Conservation (phyloP, 1,140 invertebrate species). For the Forficula auricularia region DNA sequence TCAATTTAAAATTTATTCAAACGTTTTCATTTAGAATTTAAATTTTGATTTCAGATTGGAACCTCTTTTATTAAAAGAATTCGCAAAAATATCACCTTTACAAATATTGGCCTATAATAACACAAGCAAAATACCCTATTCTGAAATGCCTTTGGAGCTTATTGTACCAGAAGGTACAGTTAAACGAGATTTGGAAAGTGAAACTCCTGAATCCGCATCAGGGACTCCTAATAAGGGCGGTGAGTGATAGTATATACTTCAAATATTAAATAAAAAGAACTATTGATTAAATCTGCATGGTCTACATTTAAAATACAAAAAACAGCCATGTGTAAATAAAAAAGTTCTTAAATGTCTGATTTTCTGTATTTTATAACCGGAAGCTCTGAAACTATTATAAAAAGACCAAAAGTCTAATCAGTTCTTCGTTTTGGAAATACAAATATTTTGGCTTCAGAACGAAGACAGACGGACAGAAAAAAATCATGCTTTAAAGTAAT, state of each 20-base stretch:
- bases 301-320: not conserved
- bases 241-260: not conserved
- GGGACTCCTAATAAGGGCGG: constrained; percentile 15
- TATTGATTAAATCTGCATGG: not conserved
- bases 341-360: too few species aligned
- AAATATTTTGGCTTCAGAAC: too few species aligned
- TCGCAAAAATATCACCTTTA: constrained; percentile 45
- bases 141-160: constrained; percentile 25
- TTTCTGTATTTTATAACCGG: too few species aligned
- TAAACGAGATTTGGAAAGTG: not conserved
- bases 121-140: constrained; percentile 29
- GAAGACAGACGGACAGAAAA: too few species aligned
- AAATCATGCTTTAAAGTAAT: too few species aligned
- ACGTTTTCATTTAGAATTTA: constrained; percentile 6
- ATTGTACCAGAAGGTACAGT: constrained; percentile 18
- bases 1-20: not conserved
- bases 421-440: too few species aligned
- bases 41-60: constrained; percentile 35
- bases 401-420: too few species aligned
- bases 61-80: constrained; percentile 48
- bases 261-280: not conserved
- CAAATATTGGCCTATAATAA: constrained; percentile 40
- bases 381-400: too few species aligned
- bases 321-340: not conserved
- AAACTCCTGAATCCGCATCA: constrained; percentile 9